A percentile compares a stretch with the other conserved stretches of the same genome.
Conservation (phyloP, 2,797 vertebrate species). For the Takifugu rubripes region DNA sequence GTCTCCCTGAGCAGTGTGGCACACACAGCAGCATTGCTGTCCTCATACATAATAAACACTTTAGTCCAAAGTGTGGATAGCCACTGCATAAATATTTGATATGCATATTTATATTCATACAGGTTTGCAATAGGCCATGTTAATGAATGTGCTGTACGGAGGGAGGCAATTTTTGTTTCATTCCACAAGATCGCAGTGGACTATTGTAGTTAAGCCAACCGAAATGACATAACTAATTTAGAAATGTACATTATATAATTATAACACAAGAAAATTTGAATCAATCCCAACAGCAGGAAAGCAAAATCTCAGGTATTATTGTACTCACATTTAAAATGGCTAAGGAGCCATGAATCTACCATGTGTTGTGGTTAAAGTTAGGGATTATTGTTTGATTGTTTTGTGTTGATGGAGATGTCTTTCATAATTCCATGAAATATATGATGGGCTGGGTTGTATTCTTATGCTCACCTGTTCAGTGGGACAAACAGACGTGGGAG, state of each 20-base stretch:
- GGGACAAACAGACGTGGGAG: too few species aligned
- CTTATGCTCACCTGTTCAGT: too few species aligned
- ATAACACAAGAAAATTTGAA: neutral
- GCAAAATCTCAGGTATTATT: neutral
- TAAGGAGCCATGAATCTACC: too few species aligned
- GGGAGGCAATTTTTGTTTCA: conserved; percentile 17
- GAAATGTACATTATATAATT: neutral
- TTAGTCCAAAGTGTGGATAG: conserved; percentile 26
- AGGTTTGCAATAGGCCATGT: conserved; percentile 28
- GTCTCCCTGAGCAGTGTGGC: conserved; percentile 16
- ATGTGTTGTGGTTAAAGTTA: too few species aligned
- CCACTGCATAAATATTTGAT: conserved; percentile 38
- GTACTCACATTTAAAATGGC: too few species aligned
- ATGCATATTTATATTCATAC: neutral
- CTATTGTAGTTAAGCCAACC: conserved; percentile 2
- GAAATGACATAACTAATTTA: conserved; percentile 2
- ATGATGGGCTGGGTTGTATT: too few species aligned
- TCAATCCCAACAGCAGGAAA: conserved; percentile 1
- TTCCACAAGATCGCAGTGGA: conserved; percentile 4
- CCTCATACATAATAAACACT: conserved; percentile 47
- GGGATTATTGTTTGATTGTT: too few species aligned
- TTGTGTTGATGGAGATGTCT: too few species aligned
- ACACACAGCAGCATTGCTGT: conserved; percentile 17
- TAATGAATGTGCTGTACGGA: conserved; percentile 38
- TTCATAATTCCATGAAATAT: too few species aligned